Base-by-base conservation (phyloP, 2,888 invertebrate genomes). In the Stegophylla sp. region DNA sequence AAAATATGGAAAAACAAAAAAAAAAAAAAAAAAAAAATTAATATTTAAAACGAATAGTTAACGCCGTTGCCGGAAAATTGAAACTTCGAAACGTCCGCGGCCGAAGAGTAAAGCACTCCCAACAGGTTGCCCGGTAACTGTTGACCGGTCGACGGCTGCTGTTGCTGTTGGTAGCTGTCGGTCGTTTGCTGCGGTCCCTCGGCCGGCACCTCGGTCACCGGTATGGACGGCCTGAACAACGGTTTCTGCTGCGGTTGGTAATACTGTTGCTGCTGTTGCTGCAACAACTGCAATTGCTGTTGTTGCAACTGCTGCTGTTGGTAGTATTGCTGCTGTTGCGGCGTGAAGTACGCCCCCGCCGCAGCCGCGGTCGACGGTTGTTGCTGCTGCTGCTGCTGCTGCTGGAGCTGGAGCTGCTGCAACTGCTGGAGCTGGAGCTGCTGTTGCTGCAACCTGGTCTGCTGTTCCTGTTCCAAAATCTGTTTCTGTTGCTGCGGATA, bases 401-500 rank as follows among this genome's bases (percentile, higher is more conserved):
- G 72, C 26, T 77, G 74, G 34, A 81, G 56, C 41, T 81, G 77
- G 7, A 69, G 69, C 43, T 82, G 64, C 20, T 74, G 72, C 69
- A 77, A 71, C 66, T 82, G 82, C 23, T 76, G 82, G 23, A 82
- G 82, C 45, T 83, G 83, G 2, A 74, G 64, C 64, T 76, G 82
- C 9, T 71, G 84, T 83, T 83, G 84, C 82, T 77, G 84, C 79
- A 82, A 83, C 82, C 81, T 82, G 63, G 81, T 23, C 20, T 82
- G 76, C 13, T 77, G 82, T 51, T 79, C 61, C 69, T 82, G 79
- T 43, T 82, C 64, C 59, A 72, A 77, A 4, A 67, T 45, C 41
- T 77, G 82, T 23, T 82, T 63, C 41, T 81, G 84, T 82, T 69
- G 69, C 12, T 77, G 41, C 43, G 79, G 69, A 4, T 79, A 79